Evolutionary conservation across 2,888 invertebrate species (phyloP).

Genomic region (Eristalinus aeneus): DNA sequence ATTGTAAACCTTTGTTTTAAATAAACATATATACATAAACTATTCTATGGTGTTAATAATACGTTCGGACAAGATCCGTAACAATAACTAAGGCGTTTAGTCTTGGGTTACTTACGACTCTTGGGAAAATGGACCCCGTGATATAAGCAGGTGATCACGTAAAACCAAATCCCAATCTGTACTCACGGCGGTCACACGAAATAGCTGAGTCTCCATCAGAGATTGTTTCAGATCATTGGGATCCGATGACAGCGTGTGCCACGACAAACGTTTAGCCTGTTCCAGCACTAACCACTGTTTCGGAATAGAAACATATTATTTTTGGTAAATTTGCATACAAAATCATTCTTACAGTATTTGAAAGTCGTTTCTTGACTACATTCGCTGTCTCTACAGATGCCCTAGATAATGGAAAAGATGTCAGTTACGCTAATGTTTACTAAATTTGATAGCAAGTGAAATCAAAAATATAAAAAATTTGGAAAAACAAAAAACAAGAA

Average conservation of each 20-base stretch:
- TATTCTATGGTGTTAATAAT: too few relatives aligned
- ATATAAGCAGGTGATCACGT: too few relatives aligned
- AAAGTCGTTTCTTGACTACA: constrained; percentile 86
- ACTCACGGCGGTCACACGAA: constrained; percentile 88
- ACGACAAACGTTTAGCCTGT: constrained; percentile 94
- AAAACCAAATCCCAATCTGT: too few relatives aligned
- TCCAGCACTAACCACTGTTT: constrained; percentile 95
- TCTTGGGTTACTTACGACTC: too few relatives aligned
- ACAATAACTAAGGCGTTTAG: too few relatives aligned
- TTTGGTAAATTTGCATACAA: background rate
- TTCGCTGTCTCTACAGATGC: constrained; percentile 87
- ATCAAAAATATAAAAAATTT: background rate
- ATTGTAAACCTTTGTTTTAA: too few relatives aligned
- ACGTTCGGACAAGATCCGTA: too few relatives aligned
- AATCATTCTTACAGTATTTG: constrained; percentile 85
- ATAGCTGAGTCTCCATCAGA: constrained; percentile 86
- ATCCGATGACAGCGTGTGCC: constrained; percentile 91
- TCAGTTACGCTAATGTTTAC: background rate
- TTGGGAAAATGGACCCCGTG: too few relatives aligned
- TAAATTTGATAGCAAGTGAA: background rate
- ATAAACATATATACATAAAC: too few relatives aligned
- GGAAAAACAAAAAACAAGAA: constrained; percentile 20
- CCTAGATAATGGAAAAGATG: constrained; percentile 79
- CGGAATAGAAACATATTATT: background rate
- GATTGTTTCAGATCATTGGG: constrained; percentile 88